Conservation (phyloP, 2,113 vertebrate species). For the Sebastes fasciatus region DNA sequence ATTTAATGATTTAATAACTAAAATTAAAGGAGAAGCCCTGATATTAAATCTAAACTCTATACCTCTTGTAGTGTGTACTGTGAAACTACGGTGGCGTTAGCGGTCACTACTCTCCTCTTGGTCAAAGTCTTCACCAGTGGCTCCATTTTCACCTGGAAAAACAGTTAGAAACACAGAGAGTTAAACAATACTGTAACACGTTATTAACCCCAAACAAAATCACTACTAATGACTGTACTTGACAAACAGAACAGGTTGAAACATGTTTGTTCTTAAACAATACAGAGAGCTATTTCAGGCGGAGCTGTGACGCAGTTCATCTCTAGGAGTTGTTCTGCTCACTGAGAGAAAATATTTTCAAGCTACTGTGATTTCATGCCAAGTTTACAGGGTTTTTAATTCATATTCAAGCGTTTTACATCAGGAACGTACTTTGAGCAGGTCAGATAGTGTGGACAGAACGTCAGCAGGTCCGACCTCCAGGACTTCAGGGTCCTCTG, state of each 20-base stretch:
- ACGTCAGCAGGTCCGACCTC: slow-evolving; percentile 91
- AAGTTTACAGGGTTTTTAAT: background rate
- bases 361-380: background rate
- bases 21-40: no score
- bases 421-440: slow-evolving; percentile 82
- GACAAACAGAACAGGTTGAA: background rate
- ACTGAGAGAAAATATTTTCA: background rate
- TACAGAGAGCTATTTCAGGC: slow-evolving; percentile 5
- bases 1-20: background rate
- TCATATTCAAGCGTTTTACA: background rate
- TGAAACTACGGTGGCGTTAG: slow-evolving; percentile 86
- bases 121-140: slow-evolving; percentile 91
- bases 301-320: background rate
- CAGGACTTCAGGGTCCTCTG: slow-evolving; percentile 86
- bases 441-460: slow-evolving; percentile 89
- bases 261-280: slow-evolving; percentile 19
- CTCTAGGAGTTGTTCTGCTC: background rate
- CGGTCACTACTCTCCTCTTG: slow-evolving; percentile 89
- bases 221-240: background rate
- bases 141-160: slow-evolving; percentile 89
- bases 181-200: background rate
- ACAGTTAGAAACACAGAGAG: background rate
- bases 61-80: slow-evolving; percentile 93
- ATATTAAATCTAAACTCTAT: background rate
- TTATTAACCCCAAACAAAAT: background rate